These are phyloP conservation scores for Seriola rivoliana DNA, from an alignment of 2,113 vertebrate species.

Conservation along the genomic window DNA sequence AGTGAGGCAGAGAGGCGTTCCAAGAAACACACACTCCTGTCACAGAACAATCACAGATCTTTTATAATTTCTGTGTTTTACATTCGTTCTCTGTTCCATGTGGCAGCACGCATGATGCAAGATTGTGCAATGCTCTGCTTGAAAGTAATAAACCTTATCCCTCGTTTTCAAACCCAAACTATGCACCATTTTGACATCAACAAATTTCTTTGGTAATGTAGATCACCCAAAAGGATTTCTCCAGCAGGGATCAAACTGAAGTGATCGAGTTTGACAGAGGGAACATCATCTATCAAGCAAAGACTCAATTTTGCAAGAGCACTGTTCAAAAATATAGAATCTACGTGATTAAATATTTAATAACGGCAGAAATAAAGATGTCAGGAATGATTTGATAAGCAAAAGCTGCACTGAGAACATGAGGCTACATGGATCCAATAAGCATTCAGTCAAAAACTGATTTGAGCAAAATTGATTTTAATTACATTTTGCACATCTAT, in stretches of 20 bases:
- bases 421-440: constrained; percentile 10
- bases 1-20: constrained; percentile 30
- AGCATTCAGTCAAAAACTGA: constrained; percentile 30
- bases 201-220: constrained; percentile 12
- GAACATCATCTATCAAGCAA: constrained; percentile 17
- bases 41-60: constrained; percentile 45
- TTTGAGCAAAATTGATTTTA: constrained; percentile 44
- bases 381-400: constrained; percentile 45
- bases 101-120: constrained; percentile 63
- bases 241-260: not conserved
- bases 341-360: constrained; percentile 48
- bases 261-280: constrained; percentile 4
- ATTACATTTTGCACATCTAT: constrained; percentile 38
- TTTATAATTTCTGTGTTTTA: constrained; percentile 42
- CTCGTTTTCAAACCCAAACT: constrained; percentile 33
- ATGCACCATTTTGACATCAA: constrained; percentile 28
- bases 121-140: constrained; percentile 49
- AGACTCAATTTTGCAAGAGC: constrained; percentile 20
- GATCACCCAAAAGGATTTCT: constrained; percentile 14
- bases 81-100: constrained; percentile 40
- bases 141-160: constrained; percentile 48
- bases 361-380: constrained; percentile 49
- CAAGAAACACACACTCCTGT: constrained; percentile 33
- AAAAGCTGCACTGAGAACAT: constrained; percentile 5
- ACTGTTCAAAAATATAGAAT: constrained; percentile 39